phyloP scores from a whole-genome alignment of 2,113 vertebrate species.

The Alectura lathami region DNA sequence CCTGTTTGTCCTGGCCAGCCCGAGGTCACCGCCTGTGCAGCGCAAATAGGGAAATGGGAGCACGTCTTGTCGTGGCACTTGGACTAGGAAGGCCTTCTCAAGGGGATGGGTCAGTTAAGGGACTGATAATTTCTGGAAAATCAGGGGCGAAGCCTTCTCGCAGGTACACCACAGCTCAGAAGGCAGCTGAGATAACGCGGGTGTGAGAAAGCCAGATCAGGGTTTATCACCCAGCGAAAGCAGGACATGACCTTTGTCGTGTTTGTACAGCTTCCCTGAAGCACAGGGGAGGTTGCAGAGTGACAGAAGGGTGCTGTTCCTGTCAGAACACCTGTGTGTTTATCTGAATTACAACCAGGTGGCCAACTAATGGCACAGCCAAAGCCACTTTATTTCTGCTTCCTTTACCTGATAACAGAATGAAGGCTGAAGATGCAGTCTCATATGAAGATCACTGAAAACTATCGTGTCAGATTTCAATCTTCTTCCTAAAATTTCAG shows the following conservation, averaged over 20 bases:
- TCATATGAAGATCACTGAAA: neutral
- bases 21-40: neutral
- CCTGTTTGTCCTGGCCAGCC: neutral
- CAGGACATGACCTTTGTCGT: neutral
- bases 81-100: neutral
- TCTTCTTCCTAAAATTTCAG: neutral
- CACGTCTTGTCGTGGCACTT: neutral
- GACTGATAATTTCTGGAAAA: neutral
- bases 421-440: neutral
- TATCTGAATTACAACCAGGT: neutral
- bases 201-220: neutral
- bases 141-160: neutral
- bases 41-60: neutral
- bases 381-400: neutral
- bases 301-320: neutral
- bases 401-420: neutral
- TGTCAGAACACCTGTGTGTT: neutral
- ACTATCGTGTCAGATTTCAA: neutral
- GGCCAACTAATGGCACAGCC: neutral
- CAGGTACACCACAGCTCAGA: neutral
- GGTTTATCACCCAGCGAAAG: neutral
- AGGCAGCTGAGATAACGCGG: neutral
- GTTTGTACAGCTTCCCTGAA: conserved; percentile 2
- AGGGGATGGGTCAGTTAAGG: neutral
- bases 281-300: neutral